Base-by-base conservation (phyloP, 2,888 invertebrate genomes). In the Margaritifera margaritifera region DNA sequence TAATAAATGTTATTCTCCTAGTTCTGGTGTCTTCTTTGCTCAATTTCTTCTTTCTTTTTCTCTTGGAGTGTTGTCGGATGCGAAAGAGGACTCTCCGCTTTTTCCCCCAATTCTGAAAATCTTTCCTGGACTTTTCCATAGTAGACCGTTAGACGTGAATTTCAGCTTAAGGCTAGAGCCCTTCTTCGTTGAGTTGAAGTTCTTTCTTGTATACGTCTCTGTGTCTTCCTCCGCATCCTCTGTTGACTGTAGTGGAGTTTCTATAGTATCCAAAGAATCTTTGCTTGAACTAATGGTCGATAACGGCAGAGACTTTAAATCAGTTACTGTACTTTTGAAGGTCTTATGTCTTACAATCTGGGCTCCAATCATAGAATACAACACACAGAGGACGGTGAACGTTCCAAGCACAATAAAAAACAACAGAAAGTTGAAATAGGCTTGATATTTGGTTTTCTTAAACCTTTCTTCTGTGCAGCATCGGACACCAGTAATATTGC, bases 1-100 rank as follows among this genome's bases (percentile, higher is more conserved):
- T 74, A 69, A 83, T 83, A 11, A 78, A 58, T 0, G 85, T 84
- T 4, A 82, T 80, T 60, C 73, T 72, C n/a, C 71, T 62, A 68
- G 57, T n/a, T 62, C 62, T 20, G 55, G 50, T 20, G n/a, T 24
- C 19, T 22, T 42, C 25, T 56, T 27, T 20, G 63, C 22, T 20
- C 24, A 2, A 1, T 55, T 31, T 3, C n/a, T 57, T 8, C 57
- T 11, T 24, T 11, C 8, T n/a, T 19, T 59, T 19, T 59, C 51
- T 8, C 52, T 19, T n/a, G 50, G 15, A 6, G 50, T 52, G 25
- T 61, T 52, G 8, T 61, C 61, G 51, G 61, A 61, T 4, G 51
- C 25, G 18, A 51, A n/a, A n/a, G n/a, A n/a, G n/a, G n/a, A n/a
- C n/a, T n/a, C n/a, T n/a, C n/a, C n/a, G n/a, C n/a, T n/a, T n/a